Evolutionary conservation across 2,888 invertebrate genomes (phyloP), one percentile per base, ranked within the genome.

Genomic region (Synergus umbraculus): DNA sequence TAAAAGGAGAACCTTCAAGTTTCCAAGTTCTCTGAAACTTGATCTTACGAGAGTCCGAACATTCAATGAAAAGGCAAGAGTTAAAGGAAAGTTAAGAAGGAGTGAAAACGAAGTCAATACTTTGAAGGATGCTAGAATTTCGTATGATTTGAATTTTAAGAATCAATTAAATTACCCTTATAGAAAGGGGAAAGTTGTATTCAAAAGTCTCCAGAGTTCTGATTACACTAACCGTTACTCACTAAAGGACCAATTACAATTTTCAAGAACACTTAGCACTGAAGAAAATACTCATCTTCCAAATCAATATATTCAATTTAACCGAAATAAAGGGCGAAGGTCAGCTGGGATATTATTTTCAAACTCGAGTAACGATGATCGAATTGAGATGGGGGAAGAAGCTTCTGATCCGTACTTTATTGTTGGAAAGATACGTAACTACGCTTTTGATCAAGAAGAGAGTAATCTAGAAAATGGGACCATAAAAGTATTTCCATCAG

Each of bases 401-500:
- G 13, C 18, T 63, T 41, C 54, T 41, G 41, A 73, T 73, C 29
- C 0, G 49, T 54, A 73, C 10, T 73, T 73, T 41, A 73, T 49
- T 41, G 54, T 49, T 41, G 54, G 37, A 15, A n/a, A 73, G 37
- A 54, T 73, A 58, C 54, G 73, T 58, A 54, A 73, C 67, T 67
- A 41, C 37, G 5, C 73, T 54, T 18, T 73, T 9, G 18, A 73
- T 12, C 10, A 58, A 44, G 43, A 44, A 73, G 37, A 22, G 5
- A 37, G n/a, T 29, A 29, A 69, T 18, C 73, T 18, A 2, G 7
- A n/a, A n/a, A 44, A 67, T 44, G 46, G 18, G 22, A 37, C 54
- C n/a, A 73, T 49, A 37, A 69, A 69, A 29, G 49, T 15, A 37
- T 10, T 22, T 29, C 49, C 37, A 7, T 22, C 49, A 54, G 13